Percentiles rank a stretch among this genome's conserved stretches.
Conservation (phyloP, 2,888 invertebrate genomes). For the Asteroscopus sphinx region DNA sequence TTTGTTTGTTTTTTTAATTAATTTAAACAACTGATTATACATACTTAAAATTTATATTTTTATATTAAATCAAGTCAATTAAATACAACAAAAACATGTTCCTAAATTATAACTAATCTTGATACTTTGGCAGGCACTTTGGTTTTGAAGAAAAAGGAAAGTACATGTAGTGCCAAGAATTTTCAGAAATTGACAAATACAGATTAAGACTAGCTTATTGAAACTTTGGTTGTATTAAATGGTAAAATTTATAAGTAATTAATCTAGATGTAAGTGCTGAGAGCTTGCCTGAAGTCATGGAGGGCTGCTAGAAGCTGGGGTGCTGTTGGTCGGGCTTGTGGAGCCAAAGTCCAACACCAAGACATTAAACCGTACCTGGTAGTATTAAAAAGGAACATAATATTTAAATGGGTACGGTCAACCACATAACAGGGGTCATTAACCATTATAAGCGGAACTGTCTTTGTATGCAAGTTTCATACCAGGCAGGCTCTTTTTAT, state of each 20-base stretch:
- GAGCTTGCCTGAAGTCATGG: conserved; percentile 93
- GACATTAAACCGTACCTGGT: conserved; percentile 93
- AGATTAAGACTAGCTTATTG: conserved; percentile 38
- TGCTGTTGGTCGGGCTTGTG: conserved; percentile 92
- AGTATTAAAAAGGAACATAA: conserved; percentile 2
- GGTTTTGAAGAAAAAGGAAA: conserved; percentile 64
- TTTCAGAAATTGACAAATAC: conserved; percentile 55
- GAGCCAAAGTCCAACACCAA: conserved; percentile 92
- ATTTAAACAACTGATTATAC: background rate
- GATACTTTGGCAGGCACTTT: conserved; percentile 80
- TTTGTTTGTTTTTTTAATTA: background rate
- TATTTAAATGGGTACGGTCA: no score
- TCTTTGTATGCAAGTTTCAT: no score
- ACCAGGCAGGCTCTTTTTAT: no score
- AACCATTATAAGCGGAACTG: no score
- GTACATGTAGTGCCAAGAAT: conserved; percentile 60
- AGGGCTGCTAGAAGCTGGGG: conserved; percentile 92
- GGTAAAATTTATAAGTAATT: conserved; percentile 20
- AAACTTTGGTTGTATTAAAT: conserved; percentile 33
- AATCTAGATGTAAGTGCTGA: conserved; percentile 91
- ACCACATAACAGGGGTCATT: no score
- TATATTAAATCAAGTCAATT: background rate
- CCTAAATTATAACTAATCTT: conserved; percentile 39
- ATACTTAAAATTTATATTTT: background rate
- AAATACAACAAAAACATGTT: background rate